phyloP scores from a whole-genome alignment of 1,140 invertebrate genomes.

The Drosophila littoralis region DNA sequence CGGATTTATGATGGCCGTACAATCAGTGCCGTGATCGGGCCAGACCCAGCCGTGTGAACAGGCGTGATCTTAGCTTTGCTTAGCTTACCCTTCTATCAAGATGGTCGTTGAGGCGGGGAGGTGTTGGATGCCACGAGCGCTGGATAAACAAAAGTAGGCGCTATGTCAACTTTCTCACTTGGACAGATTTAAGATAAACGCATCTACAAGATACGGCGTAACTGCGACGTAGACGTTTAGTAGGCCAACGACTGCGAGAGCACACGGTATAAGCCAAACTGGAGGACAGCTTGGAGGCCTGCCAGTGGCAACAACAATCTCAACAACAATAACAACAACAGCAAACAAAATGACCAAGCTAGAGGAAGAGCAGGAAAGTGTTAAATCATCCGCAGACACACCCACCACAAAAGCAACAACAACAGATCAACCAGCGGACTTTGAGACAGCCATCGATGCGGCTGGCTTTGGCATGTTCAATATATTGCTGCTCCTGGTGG shows the following conservation, averaged over 20 bases:
- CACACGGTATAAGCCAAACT: slow-evolving; percentile 29
- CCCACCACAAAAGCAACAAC: slow-evolving; percentile 8
- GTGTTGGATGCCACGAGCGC: neutral
- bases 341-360: slow-evolving; percentile 24
- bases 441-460: slow-evolving; percentile 87
- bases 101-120: neutral
- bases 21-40: slow-evolving; percentile 26
- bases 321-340: neutral
- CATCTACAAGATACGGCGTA: slow-evolving; percentile 55
- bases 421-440: slow-evolving; percentile 85
- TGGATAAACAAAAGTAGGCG: slow-evolving; percentile 8
- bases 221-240: slow-evolving; percentile 40
- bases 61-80: slow-evolving; percentile 59
- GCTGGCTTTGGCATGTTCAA: slow-evolving; percentile 89
- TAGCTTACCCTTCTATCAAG: slow-evolving; percentile 4
- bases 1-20: slow-evolving; percentile 43
- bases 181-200: slow-evolving; percentile 17
- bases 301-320: neutral
- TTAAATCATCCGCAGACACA: neutral
- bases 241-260: slow-evolving; percentile 26
- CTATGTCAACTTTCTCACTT: slow-evolving; percentile 1
- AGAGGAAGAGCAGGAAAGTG: slow-evolving; percentile 4
- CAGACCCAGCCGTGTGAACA: slow-evolving; percentile 49
- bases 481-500: slow-evolving; percentile 86
- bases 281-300: slow-evolving; percentile 13